Evolutionary conservation across 2,888 invertebrate genomes (phyloP).

Genomic region (Pollenia angustigena): DNA sequence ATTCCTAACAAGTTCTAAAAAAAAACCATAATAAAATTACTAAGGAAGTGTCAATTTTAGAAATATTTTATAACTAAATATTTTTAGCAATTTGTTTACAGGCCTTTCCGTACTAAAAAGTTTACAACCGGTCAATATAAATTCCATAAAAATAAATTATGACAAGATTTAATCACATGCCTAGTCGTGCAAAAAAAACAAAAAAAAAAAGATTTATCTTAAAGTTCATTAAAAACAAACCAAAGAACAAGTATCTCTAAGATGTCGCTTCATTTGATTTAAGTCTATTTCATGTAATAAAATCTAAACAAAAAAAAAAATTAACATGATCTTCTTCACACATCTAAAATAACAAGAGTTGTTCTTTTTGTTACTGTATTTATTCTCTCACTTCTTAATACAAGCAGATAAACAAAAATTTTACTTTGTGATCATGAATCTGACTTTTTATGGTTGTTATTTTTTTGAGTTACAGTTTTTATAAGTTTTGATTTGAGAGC

Average conservation of each 20-base stretch:
- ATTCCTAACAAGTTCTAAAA: too few species aligned
- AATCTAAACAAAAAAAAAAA: conserved; percentile 30
- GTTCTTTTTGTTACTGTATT: not conserved
- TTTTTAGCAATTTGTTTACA: too few species aligned
- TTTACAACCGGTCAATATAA: too few species aligned
- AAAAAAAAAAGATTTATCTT: too few species aligned
- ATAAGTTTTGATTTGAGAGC: conserved; percentile 1
- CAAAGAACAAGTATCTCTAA: not conserved
- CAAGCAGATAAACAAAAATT: not conserved
- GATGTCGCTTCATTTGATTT: conserved; percentile 54
- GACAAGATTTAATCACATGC: too few species aligned
- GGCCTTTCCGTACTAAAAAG: too few species aligned
- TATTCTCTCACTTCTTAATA: not conserved
- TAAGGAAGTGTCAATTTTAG: too few species aligned
- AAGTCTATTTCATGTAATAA: conserved; percentile 41
- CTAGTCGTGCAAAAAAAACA: too few species aligned
- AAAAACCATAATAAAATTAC: too few species aligned
- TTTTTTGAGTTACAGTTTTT: not conserved
- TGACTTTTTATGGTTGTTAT: conserved; percentile 26
- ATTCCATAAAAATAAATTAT: too few species aligned
- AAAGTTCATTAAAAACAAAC: too few species aligned
- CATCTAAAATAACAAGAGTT: conserved; percentile 51
- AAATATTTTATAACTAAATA: too few species aligned
- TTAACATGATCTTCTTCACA: conserved; percentile 53
- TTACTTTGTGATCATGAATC: conserved; percentile 30